Base-by-base conservation (phyloP, 2,888 invertebrate genomes). In the Periphyllus acericola region DNA sequence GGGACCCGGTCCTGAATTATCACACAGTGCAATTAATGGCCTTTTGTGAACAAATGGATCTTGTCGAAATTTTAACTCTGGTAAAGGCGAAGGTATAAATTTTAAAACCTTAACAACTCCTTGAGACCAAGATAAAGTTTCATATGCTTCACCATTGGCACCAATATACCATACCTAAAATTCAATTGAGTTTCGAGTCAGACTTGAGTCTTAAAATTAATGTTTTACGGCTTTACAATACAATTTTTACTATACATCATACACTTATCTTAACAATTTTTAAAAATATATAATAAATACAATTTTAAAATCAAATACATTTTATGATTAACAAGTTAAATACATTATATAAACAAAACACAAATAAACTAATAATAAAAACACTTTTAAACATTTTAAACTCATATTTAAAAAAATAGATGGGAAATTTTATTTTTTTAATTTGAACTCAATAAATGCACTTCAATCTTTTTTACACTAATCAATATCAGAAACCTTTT, bases 121-220 rank as follows among this genome's bases (percentile, higher is more conserved):
- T 92, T 98, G 98, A 83, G 98, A 94, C 95, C 98, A 97, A 5
- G 98, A 98, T 89, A 99, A 92, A 46, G 99, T 96, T 92, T 99
- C 99, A 89, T 96, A 95, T 3, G 98, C 99, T 91, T 99, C 98
- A 36, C 99, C 98, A 90, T 95, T 96, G 17, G 96, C 96, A 29
- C 95, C 95, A 89, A 97, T 94, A 85, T 96, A 93, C 97, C 97
- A 97, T 76, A 96, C 95, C 95, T 97, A 92, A 40, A 92, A 80
- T 29, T 46, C 32, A 29, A 68, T 68, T 29, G 32, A 52, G 9
- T 36, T 36, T 34, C 9, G 71, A 68, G 25, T 34, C 55, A 92
- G n/a, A n/a, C n/a, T 89, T 78, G 87, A 83, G 29, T 17, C 46
- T 55, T 34, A 14, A 46, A 46, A 14, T 11, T 1, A 46, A 46